Percentiles rank a stretch among this genome's conserved stretches.
phyloP scores from a whole-genome alignment of 2,113 vertebrate genomes.

The Panthera tigris region DNA sequence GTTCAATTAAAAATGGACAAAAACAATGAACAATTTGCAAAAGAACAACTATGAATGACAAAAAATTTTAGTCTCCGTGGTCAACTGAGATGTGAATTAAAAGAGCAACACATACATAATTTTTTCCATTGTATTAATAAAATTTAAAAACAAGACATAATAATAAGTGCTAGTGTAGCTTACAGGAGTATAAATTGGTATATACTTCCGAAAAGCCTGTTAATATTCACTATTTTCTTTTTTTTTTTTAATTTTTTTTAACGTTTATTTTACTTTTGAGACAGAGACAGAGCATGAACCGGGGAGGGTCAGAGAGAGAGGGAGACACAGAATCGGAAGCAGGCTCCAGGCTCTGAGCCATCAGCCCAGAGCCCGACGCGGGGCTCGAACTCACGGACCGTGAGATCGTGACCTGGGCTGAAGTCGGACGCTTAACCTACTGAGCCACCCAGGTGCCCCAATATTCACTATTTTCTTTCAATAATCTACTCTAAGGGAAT shows the following conservation, averaged over 20 bases:
- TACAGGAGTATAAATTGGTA: background rate
- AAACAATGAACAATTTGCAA: background rate
- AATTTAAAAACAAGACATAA: constrained; percentile 12
- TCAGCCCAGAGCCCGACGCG: too few relatives aligned
- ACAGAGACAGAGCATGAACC: too few relatives aligned
- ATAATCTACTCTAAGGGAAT: constrained; percentile 8
- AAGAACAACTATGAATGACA: background rate
- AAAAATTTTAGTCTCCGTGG: constrained; percentile 31
- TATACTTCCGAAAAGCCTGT: background rate
- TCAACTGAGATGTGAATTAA: constrained; percentile 30
- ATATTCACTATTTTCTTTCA: background rate
- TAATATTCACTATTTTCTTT: background rate
- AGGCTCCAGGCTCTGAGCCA: too few relatives aligned
- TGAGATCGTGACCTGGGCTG: too few relatives aligned
- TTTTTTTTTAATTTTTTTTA: too few relatives aligned
- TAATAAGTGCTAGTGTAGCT: background rate
- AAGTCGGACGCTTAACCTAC: too few relatives aligned
- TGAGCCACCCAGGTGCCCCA: background rate
- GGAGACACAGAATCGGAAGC: too few relatives aligned
- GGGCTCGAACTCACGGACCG: too few relatives aligned
- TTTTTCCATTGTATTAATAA: background rate
- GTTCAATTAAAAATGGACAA: background rate
- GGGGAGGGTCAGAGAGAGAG: too few relatives aligned
- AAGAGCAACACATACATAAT: background rate
- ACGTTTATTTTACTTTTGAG: too few relatives aligned